phyloP scores from a whole-genome alignment of 2,888 invertebrate genomes.

The Nasonia oneida region DNA sequence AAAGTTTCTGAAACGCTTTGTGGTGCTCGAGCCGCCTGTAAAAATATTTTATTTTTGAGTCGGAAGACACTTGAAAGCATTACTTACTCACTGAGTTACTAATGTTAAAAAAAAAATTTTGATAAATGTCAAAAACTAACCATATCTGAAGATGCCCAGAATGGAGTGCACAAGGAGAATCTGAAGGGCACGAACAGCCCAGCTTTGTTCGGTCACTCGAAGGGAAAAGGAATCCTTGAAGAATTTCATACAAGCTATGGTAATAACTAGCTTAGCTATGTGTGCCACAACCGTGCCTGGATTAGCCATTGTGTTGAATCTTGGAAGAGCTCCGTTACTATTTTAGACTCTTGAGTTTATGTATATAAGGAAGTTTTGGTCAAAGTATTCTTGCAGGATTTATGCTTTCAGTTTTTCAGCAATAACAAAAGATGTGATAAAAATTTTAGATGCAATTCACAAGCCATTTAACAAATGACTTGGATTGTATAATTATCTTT shows the following conservation, averaged over 20 bases:
- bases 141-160: conserved; percentile 74
- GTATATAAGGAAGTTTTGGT: not conserved
- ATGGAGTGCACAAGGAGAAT: conserved; percentile 74
- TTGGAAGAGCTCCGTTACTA: conserved; percentile 55
- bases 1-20: conserved; percentile 72
- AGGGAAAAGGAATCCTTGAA: conserved; percentile 69
- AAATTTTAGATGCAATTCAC: conserved; percentile 35
- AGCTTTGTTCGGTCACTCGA: conserved; percentile 67
- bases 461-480: conserved; percentile 44
- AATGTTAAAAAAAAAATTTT: no score
- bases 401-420: not conserved
- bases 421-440: conserved; percentile 10
- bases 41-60: conserved; percentile 36
- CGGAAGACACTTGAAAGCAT: not conserved
- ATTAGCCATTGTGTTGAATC: conserved; percentile 70
- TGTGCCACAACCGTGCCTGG: conserved; percentile 74
- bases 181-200: conserved; percentile 75
- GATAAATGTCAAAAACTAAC: conserved; percentile 65
- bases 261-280: conserved; percentile 71
- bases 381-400: not conserved
- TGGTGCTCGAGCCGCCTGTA: conserved; percentile 70
- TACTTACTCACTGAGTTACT: not conserved
- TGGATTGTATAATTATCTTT: conserved; percentile 31
- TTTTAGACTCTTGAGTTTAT: conserved; percentile 27
- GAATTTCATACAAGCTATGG: conserved; percentile 72